Evolutionary conservation across 2,888 invertebrate genomes (phyloP), one percentile per base, ranked within the genome.

Genomic region (Drosophila meridiana): DNA sequence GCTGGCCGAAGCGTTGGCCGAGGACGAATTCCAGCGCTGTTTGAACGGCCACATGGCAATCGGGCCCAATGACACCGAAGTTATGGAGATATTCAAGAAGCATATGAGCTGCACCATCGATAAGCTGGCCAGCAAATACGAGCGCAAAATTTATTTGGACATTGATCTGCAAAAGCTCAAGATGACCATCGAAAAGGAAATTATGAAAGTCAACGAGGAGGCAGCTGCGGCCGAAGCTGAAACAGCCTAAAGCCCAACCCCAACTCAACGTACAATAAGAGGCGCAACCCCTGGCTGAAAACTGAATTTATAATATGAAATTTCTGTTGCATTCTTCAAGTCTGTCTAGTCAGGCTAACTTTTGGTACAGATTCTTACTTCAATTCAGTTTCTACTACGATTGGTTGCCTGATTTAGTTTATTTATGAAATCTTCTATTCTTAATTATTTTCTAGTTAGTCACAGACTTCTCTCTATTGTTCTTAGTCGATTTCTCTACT

Each of bases 1-100:
- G 47, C 43, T 85, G 5, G 83, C 85, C 30, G 85, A 85, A n/a
- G 74, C 73, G 0, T 26, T 83, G 64, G 83, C 88, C 53, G 85
- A 86, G 20, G 71, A 83, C 8, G 85, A 85, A 7, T 82, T 80
- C 2, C 82, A 83, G 32, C 77, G 73, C 9, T 80, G 60, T 1
- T 32, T 82, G 13, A 32, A 28, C 1, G 82, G 82, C 6, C 45
- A 74, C 13, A 13, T 28, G 2, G 7, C 52, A 3, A 1, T 28
- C 4, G 42, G 30, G 2, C 47, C 64, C 30, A 68, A 13, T 8
- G 75, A 88, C 11, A 61, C 42, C 0, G 83, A 88, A 6, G 13
- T 82, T 0, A 6, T 66, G 8, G 34, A 28, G 0, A 69, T 88
- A 2, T 80, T 78, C 4, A 73, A 63, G 38, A 45, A 70, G 6